Percentiles rank a stretch among this genome's conserved stretches.
Conservation (phyloP, 2,113 vertebrate genomes). For the Colinus virginianus region DNA sequence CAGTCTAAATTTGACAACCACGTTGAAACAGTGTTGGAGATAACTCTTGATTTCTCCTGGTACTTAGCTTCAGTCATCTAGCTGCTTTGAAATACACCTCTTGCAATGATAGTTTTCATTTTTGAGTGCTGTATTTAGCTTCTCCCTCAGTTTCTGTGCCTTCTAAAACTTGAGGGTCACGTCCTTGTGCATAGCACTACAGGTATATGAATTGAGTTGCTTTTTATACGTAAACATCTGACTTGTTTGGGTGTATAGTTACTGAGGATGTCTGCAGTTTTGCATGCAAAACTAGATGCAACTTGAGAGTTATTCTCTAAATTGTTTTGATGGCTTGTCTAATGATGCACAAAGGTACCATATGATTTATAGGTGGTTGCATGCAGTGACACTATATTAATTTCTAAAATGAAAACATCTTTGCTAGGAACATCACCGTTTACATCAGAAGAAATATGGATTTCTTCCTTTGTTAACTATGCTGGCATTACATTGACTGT, state of each 20-base stretch:
- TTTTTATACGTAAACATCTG: background rate
- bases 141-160: background rate
- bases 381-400: background rate
- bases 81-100: background rate
- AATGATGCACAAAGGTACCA: background rate
- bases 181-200: background rate
- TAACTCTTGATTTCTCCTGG: background rate
- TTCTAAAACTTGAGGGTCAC: background rate
- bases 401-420: background rate
- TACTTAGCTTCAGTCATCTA: background rate
- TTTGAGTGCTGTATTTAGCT: background rate
- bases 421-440: constrained; percentile 4
- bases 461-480: background rate
- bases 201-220: background rate
- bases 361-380: background rate
- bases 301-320: background rate
- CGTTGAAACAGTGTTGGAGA: background rate
- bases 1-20: background rate
- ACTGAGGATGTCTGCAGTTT: background rate
- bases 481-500: background rate
- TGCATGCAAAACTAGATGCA: background rate
- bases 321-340: background rate
- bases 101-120: background rate
- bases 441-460: background rate
- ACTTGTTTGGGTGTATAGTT: background rate